Conservation (phyloP, 2,797 vertebrate genomes). For the Rhabdophis nuchalis region DNA sequence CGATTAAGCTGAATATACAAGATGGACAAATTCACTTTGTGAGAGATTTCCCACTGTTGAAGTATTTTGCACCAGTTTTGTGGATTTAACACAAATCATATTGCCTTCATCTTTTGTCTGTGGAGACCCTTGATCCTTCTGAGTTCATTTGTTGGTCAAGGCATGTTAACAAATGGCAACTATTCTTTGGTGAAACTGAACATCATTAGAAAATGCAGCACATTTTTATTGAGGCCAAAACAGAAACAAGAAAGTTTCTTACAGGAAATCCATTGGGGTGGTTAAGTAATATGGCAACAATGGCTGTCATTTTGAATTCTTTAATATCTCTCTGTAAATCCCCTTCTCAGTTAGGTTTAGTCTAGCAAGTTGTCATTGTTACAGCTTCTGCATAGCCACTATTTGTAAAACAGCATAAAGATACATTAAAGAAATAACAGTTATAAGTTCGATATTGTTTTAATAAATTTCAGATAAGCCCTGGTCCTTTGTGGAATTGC, state of each 20-base stretch:
- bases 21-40: neutral
- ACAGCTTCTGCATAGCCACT: neutral
- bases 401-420: conserved; percentile 19
- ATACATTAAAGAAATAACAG: neutral
- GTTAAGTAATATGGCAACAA: neutral
- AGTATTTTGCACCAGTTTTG: neutral
- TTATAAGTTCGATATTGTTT: conserved; percentile 2
- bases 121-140: neutral
- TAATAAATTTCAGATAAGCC: conserved; percentile 7
- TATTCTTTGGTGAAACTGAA: neutral
- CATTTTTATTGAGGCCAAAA: neutral
- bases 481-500: neutral
- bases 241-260: neutral
- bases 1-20: neutral
- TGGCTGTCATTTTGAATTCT: neutral
- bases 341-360: neutral
- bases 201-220: neutral
- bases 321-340: neutral
- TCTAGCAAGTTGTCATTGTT: neutral
- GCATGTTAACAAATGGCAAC: neutral
- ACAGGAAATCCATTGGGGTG: neutral
- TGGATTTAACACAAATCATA: neutral
- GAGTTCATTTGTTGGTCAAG: neutral
- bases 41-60: neutral
- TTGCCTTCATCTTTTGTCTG: neutral